A percentile compares a stretch with the other conserved stretches of the same genome.
Evolutionary conservation across 2,113 vertebrate genomes (phyloP).

Genomic region (Amphiprion percula): DNA sequence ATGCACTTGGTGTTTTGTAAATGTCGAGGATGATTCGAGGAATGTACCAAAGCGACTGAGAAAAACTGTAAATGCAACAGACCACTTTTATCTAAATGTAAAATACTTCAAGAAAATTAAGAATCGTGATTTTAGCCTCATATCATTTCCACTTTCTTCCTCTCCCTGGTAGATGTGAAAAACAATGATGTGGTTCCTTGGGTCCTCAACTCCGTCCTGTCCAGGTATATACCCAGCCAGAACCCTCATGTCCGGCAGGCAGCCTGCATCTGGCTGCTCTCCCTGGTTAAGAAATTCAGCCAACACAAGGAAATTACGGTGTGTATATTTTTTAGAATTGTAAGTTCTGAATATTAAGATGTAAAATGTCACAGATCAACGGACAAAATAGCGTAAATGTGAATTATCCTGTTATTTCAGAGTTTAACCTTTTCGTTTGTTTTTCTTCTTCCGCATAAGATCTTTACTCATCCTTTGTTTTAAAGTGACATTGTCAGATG

Average conservation of each 20-base stretch:
- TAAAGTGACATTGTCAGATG: too few species aligned
- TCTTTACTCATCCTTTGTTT: too few species aligned
- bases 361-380: neutral
- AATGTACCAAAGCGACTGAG: too few species aligned
- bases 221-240: slow-evolving; percentile 91
- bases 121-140: neutral
- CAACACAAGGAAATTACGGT: slow-evolving; percentile 95
- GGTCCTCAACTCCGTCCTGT: slow-evolving; percentile 92
- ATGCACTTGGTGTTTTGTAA: too few species aligned
- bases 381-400: neutral
- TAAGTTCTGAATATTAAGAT: neutral
- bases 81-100: neutral
- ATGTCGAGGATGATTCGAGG: too few species aligned
- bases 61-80: neutral
- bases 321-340: neutral
- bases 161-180: slow-evolving; percentile 85
- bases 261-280: slow-evolving; percentile 97
- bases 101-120: neutral
- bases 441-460: too few species aligned
- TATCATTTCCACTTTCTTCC: neutral
- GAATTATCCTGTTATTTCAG: neutral
- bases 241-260: slow-evolving; percentile 96
- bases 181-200: slow-evolving; percentile 94
- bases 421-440: neutral
- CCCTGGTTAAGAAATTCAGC: slow-evolving; percentile 93